phyloP scores from a whole-genome alignment of 2,797 vertebrate species.

The Bradypodion ventrale region DNA sequence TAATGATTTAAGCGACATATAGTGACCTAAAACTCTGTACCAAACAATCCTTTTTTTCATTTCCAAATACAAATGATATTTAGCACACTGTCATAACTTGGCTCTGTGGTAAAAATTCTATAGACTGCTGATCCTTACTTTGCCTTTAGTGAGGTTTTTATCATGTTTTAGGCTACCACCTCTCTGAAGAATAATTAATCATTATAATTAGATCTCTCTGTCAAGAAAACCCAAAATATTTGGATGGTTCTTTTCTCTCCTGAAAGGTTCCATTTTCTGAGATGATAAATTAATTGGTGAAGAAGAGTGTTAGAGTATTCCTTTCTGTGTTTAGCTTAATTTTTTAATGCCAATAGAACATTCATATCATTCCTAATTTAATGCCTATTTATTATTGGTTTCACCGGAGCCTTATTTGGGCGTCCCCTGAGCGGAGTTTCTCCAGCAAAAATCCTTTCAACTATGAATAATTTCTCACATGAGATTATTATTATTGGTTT shows the following conservation, averaged over 20 bases:
- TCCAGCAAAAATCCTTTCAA: no score
- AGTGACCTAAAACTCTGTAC: constrained; percentile 35
- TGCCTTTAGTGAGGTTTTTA: constrained; percentile 34
- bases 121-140: constrained; percentile 5
- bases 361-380: constrained; percentile 66
- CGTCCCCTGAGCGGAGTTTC: no score
- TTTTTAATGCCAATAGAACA: constrained; percentile 69
- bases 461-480: no score
- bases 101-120: constrained; percentile 41
- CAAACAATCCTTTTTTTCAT: constrained; percentile 30
- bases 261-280: constrained; percentile 58
- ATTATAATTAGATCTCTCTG: constrained; percentile 44
- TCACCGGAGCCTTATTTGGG: no score
- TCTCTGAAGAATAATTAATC: constrained; percentile 66
- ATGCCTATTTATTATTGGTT: constrained; percentile 64
- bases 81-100: constrained; percentile 28
- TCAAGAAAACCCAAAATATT: constrained; percentile 27
- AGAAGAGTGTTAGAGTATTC: constrained; percentile 72
- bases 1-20: constrained; percentile 50
- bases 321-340: constrained; percentile 71
- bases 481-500: constrained; percentile 68
- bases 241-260: constrained; percentile 30
- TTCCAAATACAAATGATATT: constrained; percentile 31
- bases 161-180: constrained; percentile 32
- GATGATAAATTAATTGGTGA: constrained; percentile 73